Conservation (phyloP, 2,113 vertebrate species). For the Potamarius usumacintae region DNA sequence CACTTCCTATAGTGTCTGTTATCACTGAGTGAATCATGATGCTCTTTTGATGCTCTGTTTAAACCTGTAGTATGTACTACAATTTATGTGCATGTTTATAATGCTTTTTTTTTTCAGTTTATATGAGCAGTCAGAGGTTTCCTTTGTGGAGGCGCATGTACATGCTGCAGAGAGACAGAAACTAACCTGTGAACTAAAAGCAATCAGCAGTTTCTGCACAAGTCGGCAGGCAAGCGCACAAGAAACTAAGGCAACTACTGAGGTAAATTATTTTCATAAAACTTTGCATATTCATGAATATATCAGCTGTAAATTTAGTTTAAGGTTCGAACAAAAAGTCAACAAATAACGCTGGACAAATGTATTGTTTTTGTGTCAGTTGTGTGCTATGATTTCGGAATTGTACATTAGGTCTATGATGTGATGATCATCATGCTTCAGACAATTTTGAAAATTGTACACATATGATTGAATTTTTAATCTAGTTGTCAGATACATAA, state of each 20-base stretch:
- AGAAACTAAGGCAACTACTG: neutral
- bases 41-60: neutral
- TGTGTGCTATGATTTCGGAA: neutral
- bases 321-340: neutral
- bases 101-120: neutral
- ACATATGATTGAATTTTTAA: too few relatives aligned
- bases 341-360: neutral
- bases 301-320: neutral
- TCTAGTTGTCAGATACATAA: too few relatives aligned
- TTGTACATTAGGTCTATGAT: neutral
- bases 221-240: neutral
- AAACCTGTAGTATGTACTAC: neutral
- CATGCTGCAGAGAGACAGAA: neutral
- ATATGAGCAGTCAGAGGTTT: neutral
- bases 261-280: neutral
- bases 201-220: neutral
- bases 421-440: neutral
- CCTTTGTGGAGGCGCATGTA: neutral
- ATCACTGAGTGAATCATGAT: neutral
- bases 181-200: neutral
- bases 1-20: slow-evolving; percentile 8
- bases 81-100: neutral
- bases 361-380: neutral
- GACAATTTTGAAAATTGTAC: neutral
- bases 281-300: neutral